phyloP scores from a whole-genome alignment of 2,797 vertebrate genomes.

The Pyrocephalus nanus region DNA sequence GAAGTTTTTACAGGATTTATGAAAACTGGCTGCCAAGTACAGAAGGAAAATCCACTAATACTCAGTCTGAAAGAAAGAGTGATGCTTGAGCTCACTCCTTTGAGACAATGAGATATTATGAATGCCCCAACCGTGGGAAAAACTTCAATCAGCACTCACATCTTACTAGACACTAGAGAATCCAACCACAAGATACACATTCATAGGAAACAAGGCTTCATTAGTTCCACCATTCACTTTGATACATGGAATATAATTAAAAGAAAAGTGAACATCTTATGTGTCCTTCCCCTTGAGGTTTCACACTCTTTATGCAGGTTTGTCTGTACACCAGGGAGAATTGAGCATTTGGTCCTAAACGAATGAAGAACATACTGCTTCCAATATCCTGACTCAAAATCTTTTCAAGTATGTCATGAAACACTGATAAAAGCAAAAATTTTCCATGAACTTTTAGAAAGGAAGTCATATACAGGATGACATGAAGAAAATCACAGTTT shows the following conservation, averaged over 20 bases:
- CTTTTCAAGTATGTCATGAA: background rate
- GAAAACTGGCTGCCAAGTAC: constrained; percentile 35
- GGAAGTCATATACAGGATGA: background rate
- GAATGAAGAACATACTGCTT: background rate
- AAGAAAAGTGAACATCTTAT: constrained; percentile 37
- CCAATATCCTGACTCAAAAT: constrained; percentile 1
- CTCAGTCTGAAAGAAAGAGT: constrained; percentile 20
- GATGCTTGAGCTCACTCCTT: constrained; percentile 24
- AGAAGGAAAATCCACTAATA: constrained; percentile 35
- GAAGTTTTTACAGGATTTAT: constrained; percentile 39
- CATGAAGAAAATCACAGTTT: background rate
- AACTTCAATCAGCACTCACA: constrained; percentile 59
- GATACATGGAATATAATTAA: constrained; percentile 52
- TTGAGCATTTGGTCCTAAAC: constrained; percentile 17
- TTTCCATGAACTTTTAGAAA: background rate
- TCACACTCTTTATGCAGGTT: constrained; percentile 27
- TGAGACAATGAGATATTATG: constrained; percentile 57
- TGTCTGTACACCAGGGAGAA: background rate
- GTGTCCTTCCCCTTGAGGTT: constrained; percentile 56
- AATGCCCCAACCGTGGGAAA: constrained; percentile 70
- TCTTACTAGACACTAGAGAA: constrained; percentile 55
- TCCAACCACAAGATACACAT: constrained; percentile 58
- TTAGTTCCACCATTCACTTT: constrained; percentile 50
- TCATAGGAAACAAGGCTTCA: constrained; percentile 55
- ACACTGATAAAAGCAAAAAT: background rate